These are phyloP conservation scores for Oxystoma pomonae DNA, from an alignment of 2,888 invertebrate genomes.

Conservation along the genomic window DNA sequence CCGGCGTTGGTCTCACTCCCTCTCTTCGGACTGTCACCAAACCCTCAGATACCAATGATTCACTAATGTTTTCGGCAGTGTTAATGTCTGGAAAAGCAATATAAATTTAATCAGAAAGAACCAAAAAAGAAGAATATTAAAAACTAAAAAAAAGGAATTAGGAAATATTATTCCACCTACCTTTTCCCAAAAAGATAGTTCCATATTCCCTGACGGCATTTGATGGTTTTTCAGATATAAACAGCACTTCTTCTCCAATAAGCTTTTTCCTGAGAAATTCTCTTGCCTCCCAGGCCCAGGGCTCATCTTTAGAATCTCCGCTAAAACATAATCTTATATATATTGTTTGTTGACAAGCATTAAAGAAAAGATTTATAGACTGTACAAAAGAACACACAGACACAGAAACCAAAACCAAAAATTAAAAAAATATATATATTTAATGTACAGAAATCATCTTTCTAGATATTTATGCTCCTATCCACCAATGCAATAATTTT, in stretches of 20 bases:
- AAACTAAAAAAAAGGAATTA: neutral
- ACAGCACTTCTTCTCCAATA: conserved; percentile 85
- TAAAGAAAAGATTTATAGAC: too few relatives aligned
- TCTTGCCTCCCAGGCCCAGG: conserved; percentile 96
- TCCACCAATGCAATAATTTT: too few relatives aligned
- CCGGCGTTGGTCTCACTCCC: conserved; percentile 60
- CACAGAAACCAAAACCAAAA: too few relatives aligned
- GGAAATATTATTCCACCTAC: conserved; percentile 44
- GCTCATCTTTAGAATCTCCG: conserved; percentile 78
- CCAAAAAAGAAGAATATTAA: neutral
- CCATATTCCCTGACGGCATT: conserved; percentile 87
- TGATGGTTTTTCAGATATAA: conserved; percentile 78
- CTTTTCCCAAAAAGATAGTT: conserved; percentile 78
- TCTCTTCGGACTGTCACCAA: conserved; percentile 75
- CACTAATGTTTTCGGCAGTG: conserved; percentile 83
- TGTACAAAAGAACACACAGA: too few relatives aligned
- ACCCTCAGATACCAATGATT: conserved; percentile 85
- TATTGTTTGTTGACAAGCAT: too few relatives aligned
- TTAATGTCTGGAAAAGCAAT: conserved; percentile 47
- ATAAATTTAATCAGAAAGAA: conserved; percentile 7
- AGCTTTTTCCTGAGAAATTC: conserved; percentile 91
- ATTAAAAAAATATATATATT: too few relatives aligned
- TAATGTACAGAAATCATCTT: too few relatives aligned
- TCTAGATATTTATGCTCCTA: too few relatives aligned
- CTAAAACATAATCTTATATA: too few relatives aligned